Evolutionary conservation across 2,113 vertebrate species (phyloP), one percentile per base, ranked within the genome.

Genomic region (Shinisaurus crocodilurus): DNA sequence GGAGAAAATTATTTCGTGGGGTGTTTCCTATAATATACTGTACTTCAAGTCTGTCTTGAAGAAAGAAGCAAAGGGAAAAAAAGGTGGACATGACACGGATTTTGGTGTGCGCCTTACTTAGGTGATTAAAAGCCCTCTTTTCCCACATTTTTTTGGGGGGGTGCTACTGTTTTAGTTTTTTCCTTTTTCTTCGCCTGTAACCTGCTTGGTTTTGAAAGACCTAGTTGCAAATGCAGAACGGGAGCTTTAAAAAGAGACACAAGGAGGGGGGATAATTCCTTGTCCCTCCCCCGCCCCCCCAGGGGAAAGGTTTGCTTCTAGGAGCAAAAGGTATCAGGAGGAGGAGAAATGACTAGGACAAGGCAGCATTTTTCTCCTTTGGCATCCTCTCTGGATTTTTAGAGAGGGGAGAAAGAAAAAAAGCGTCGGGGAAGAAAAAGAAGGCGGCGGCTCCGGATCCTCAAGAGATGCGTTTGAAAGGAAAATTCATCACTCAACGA

Each of bases 11-110:
- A 90, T 93, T 82, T 92, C 85, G 82, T 67, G 94, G 92, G 93
- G 93, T 92, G 93, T 94, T 94, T 91, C 94, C 94, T 88, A 82
- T 85, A 91, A 93, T 91, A 90, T 90, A 91, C 95, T 93, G 80
- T 88, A 69, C 92, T 89, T 94, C 91, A 88, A 85, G 94, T 80
- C 91, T 86, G 91, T 85, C 91, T 90, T 87, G 75, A 90, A 92
- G 93, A 93, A 93, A 92, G 94, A 90, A 94, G 88, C 60, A 43
- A 50, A 23, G 60, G 29, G 32, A 3, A 13, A 29, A 27, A 88
- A 92, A 92, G 93, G 90, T 83, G 91, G 93, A 75, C 90, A 29
- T 67, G 3, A 82, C 81, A 77, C 67, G 75, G 92, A 91, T 89
- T 89, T 60, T 67, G 34, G 50, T 63, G 69, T 72, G 54, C 12